Base-by-base conservation (phyloP, 2,113 vertebrate genomes). In the Vulpes vulpes region DNA sequence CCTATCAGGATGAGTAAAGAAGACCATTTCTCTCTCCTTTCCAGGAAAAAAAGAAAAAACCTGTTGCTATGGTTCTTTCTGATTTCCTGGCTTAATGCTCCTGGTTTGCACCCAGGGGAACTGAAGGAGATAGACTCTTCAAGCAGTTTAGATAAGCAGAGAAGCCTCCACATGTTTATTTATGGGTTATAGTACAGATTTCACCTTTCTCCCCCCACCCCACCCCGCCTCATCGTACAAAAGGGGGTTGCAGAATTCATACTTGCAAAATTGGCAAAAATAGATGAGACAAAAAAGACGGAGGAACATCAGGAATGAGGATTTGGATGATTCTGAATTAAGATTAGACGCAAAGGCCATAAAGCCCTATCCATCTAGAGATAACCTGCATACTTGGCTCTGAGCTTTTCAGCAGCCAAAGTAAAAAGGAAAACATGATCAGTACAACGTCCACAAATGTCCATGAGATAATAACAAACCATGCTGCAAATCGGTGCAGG, bases 11-110 rank as follows among this genome's bases (percentile, higher is more conserved):
- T 93, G 19, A 82, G 35, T 43, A 90, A 80, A 62, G 30, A 94
- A 94, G 43, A 80, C 57, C 32, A 43, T 84, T 51, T 92, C 38
- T 93, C 55, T 86, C 49, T 95, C 25, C 53, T 83, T 43, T 27
- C 38, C 53, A 95, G 80, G 57, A 71, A 96, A 73, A 76, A 78
- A 78, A 51, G 49, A 93, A 65, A 22, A 57, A 93, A 89, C 51
- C 43, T 76, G 51, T 89, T 95, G 82, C 17, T 76, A 91, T 91
- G 76, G 51, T 79, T 97, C 83, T 82, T 95, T 96, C 62, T 81
- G 53, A 93, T 88, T 89, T 92, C n/a, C 65, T 93, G 89, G 27
- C 43, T 85, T 93, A 97, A 79, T 69, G 62, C 30, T 67, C 15
- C 57, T 57, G 38, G 76, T 51, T 30, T 86, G n/a, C 25, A 94